Evolutionary conservation across 2,888 invertebrate genomes (phyloP).

Genomic region (Spisula solida): DNA sequence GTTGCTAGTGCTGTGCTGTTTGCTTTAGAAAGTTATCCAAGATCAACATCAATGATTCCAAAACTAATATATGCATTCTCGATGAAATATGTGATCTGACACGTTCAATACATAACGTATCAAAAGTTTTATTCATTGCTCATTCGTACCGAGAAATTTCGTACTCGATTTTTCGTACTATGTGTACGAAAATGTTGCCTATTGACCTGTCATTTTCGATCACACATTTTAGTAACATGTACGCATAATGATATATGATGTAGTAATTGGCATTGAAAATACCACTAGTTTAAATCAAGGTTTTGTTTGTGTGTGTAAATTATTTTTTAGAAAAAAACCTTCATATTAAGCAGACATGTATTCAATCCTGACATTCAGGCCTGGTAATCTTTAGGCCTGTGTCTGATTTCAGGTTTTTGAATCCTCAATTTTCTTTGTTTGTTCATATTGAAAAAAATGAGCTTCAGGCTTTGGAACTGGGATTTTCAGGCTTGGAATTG

Average conservation of each 20-base stretch:
- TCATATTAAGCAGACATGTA: neutral
- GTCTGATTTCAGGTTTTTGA: no score
- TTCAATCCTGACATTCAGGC: no score
- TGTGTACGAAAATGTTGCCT: neutral
- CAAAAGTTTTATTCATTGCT: neutral
- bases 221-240: neutral
- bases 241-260: neutral
- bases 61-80: neutral
- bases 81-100: neutral
- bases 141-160: neutral
- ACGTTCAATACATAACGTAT: neutral
- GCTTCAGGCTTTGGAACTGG: no score
- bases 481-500: no score
- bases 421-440: no score
- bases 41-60: neutral
- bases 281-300: neutral
- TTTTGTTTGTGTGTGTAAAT: neutral
- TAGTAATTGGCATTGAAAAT: neutral
- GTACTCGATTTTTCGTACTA: slow-evolving; percentile 17
- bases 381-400: no score
- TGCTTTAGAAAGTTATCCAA: neutral
- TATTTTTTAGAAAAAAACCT: neutral
- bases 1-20: slow-evolving; percentile 28
- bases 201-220: neutral
- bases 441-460: no score